Base-by-base conservation (phyloP, 2,113 vertebrate species). In the Varanus komodoensis region DNA sequence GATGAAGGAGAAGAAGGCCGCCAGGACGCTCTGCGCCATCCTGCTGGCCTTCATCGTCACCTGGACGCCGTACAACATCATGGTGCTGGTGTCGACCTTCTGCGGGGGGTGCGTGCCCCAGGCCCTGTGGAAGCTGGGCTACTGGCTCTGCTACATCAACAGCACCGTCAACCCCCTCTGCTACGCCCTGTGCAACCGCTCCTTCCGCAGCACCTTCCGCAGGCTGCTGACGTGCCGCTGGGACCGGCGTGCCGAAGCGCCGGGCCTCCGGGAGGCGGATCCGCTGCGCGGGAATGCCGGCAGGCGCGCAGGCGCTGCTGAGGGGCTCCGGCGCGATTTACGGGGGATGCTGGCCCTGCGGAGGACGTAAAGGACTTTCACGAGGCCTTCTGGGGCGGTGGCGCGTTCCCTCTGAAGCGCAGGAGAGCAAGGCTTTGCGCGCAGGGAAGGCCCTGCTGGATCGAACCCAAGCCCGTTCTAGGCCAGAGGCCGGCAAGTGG, bases 71-170 rank as follows among this genome's bases (percentile, higher is more conserved):
- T 98, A 98, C 93, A 98, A 98, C 95, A 98, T 98, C 95, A 98
- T 98, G 97, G 98, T 98, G 96, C 95, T 98, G 93, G 97, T 97
- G 80, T 98, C 97, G 32, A 96, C 97, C 8, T 98, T 97, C 89
- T 97, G 97, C 91, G 93, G 93, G 77, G 90, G 96, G 90, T 97
- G 97, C 1, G 96, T 98, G 27, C 98, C 97, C 0, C 95, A 93
- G 34, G 96, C 93, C 67, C 94, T 98, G 73, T 98, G 98, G 97
- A 96, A 97, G 84, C 94, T 98, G 88, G 98, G 98, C 84, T 98
- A 98, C 94, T 98, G 98, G 98, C 95, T 98, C 25, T 98, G 98
- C 92, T 98, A 98, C 0, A 96, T 98, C 88, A 98, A 98, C 94
- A 98, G 98, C 94, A 98, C 98, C 0, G 91, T 98, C 85, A 98